Conservation (phyloP, 2,113 vertebrate genomes). For the Oncorhynchus nerka region DNA sequence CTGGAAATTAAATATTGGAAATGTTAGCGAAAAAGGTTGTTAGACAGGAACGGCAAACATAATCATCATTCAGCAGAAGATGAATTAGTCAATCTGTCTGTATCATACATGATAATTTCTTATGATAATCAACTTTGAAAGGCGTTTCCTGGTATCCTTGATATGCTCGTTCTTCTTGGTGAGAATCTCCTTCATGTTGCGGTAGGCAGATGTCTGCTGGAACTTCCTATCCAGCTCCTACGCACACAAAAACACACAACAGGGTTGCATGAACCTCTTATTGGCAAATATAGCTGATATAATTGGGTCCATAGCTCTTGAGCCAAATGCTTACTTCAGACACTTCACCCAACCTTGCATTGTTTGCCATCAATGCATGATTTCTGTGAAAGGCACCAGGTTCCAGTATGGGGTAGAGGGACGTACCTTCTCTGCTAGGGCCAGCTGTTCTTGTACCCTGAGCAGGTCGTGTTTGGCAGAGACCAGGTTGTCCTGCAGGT, state of each 20-base stretch:
- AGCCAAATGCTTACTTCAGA: neutral
- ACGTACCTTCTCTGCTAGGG: conserved; percentile 88
- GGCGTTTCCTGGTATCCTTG: conserved; percentile 85
- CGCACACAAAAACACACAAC: neutral
- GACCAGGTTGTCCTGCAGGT: conserved; percentile 85
- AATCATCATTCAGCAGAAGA: neutral
- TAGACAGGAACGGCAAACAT: neutral
- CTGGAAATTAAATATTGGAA: conserved; percentile 51
- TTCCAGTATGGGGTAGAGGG: neutral
- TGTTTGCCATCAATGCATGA: neutral
- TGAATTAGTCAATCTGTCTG: neutral
- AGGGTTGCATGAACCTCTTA: too few species aligned
- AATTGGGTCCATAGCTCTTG: neutral
- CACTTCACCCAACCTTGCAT: neutral
- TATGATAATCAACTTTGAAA: conserved; percentile 72
- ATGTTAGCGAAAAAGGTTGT: neutral
- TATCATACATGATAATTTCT: neutral
- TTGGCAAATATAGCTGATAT: conserved; percentile 3
- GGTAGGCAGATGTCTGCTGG: conserved; percentile 92
- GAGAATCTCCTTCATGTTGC: conserved; percentile 97
- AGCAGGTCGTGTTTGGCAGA: conserved; percentile 89
- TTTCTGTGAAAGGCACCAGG: neutral
- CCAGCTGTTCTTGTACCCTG: conserved; percentile 87
- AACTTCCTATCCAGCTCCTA: conserved; percentile 97
- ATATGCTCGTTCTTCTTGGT: conserved; percentile 95